Conservation (phyloP, 2,113 vertebrate species). For the Sigmodon hispidus region DNA sequence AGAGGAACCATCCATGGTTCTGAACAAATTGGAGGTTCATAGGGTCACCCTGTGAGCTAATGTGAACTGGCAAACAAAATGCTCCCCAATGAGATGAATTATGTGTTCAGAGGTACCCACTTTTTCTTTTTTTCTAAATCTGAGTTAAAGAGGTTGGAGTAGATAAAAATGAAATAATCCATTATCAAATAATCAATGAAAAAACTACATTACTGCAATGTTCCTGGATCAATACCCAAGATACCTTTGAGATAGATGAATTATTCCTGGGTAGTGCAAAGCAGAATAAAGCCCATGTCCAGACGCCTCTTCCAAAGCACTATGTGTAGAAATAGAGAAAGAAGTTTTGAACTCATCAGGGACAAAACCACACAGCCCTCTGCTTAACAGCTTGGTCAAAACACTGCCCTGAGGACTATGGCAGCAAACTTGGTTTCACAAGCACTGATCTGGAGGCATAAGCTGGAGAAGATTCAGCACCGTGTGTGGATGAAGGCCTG, state of each 20-base stretch:
- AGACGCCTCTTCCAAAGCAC: not conserved
- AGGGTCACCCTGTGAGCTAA: slow-evolving; percentile 61
- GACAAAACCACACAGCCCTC: not conserved
- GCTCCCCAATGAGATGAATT: slow-evolving; percentile 61
- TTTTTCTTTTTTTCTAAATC: not conserved
- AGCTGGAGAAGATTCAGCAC: not conserved
- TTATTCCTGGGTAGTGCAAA: slow-evolving; percentile 58
- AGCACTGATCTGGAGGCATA: not conserved
- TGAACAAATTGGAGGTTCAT: slow-evolving; percentile 22
- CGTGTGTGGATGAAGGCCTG: not conserved
- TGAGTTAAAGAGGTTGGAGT: slow-evolving; percentile 71
- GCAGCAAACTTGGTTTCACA: not conserved
- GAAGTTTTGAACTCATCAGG: not conserved
- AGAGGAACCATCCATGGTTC: slow-evolving; percentile 11
- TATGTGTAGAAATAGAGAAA: slow-evolving; percentile 34
- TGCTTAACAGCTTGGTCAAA: not conserved
- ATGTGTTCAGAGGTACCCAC: slow-evolving; percentile 40
- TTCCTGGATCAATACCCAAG: slow-evolving; percentile 78
- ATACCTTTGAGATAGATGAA: slow-evolving; percentile 75
- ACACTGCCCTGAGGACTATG: not conserved
- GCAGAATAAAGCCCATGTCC: slow-evolving; percentile 59
- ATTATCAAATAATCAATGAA: slow-evolving; percentile 78
- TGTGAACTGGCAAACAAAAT: slow-evolving; percentile 64
- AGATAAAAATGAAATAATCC: slow-evolving; percentile 78
- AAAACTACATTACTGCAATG: slow-evolving; percentile 63